phyloP scores from a whole-genome alignment of 92 coral and sea anemone genomes.

The Pocillopora grandis region DNA sequence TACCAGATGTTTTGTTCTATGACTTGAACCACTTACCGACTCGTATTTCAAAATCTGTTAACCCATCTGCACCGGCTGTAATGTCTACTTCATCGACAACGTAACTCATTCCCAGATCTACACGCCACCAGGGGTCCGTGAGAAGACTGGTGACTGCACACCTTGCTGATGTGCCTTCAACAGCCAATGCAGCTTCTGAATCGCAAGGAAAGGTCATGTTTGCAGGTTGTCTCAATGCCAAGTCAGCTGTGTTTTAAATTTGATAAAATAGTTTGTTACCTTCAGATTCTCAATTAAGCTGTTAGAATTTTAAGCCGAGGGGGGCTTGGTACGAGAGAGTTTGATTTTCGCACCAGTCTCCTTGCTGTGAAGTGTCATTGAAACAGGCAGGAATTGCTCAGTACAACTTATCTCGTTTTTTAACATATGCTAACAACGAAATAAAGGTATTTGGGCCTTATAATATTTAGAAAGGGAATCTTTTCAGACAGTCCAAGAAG shows the following conservation, averaged over 20 bases:
- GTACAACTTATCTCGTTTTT: too few species aligned
- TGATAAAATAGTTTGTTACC: background rate
- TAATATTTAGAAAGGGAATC: too few species aligned
- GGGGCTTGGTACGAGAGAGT: too few species aligned
- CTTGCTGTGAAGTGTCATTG: too few species aligned
- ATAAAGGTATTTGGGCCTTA: too few species aligned
- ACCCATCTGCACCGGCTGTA: background rate
- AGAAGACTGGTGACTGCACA: background rate
- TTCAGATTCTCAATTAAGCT: too few species aligned
- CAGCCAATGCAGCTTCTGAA: background rate
- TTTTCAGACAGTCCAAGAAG: too few species aligned
- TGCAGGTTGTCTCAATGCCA: conserved; percentile 7
- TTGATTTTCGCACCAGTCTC: too few species aligned
- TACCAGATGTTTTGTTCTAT: too few species aligned
- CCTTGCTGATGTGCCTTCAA: background rate
- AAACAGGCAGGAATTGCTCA: too few species aligned
- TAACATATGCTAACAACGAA: too few species aligned
- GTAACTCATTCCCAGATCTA: conserved; percentile 13
- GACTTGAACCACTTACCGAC: background rate
- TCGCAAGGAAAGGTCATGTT: background rate
- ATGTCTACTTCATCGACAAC: conserved; percentile 4
- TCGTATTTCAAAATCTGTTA: conserved; percentile 6
- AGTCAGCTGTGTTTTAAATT: background rate
- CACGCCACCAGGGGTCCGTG: conserved; percentile 22
- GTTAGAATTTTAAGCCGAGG: too few species aligned